phyloP scores from a whole-genome alignment of 2,113 vertebrate genomes.

The Leuciscus idus region DNA sequence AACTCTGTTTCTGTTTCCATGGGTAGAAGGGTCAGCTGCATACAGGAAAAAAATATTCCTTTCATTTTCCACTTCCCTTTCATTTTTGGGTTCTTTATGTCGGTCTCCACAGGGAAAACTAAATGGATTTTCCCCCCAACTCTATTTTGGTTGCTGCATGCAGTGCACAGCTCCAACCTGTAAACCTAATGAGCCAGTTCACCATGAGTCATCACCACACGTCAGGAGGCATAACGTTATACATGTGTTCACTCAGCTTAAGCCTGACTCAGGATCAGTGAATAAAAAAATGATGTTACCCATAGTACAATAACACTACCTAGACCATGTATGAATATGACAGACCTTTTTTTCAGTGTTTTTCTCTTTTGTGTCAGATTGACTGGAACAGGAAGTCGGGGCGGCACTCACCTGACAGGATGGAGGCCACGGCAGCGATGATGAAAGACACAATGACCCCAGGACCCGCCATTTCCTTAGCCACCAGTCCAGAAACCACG shows the following conservation, averaged over 20 bases:
- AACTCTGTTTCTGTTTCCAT: conserved; percentile 34
- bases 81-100: neutral
- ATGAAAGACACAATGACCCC: conserved; percentile 97
- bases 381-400: conserved; percentile 31
- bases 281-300: neutral
- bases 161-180: conserved; percentile 16
- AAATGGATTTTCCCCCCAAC: conserved; percentile 20
- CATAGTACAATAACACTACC: neutral
- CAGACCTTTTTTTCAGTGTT: neutral
- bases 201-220: neutral
- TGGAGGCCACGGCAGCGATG: conserved; percentile 90
- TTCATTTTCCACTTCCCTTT: conserved; percentile 8
- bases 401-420: conserved; percentile 85
- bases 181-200: neutral
- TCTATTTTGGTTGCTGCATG: conserved; percentile 34
- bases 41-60: neutral
- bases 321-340: neutral
- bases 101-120: neutral
- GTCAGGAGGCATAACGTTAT: neutral
- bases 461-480: conserved; percentile 93
- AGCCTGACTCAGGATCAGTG: conserved; percentile 2
- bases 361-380: conserved; percentile 21
- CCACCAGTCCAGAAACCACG: conserved; percentile 93
- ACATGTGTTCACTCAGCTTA: conserved; percentile 1
- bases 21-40: conserved; percentile 5